These are phyloP conservation scores for Holotrichia oblita DNA, from an alignment of 1,140 invertebrate genomes.

Conservation along the genomic window DNA sequence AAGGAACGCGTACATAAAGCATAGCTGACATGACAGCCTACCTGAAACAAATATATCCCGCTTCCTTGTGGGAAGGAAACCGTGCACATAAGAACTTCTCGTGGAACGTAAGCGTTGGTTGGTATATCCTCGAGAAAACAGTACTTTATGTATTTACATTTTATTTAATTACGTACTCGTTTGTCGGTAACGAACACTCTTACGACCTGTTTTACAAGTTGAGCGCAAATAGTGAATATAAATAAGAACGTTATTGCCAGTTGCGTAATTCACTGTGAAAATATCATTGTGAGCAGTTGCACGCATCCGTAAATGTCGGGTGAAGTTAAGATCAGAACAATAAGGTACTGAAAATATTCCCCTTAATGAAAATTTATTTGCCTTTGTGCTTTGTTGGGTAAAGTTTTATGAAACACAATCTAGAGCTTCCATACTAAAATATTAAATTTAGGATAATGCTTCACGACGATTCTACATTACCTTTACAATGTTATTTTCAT, in stretches of 20 bases:
- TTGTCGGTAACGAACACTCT: not conserved
- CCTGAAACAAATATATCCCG: not conserved
- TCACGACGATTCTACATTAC: no score
- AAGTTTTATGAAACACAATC: not conserved
- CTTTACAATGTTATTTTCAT: no score
- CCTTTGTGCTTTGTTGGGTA: not conserved
- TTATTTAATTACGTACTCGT: not conserved
- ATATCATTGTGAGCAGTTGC: not conserved
- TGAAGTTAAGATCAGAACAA: not conserved
- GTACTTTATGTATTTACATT: no score
- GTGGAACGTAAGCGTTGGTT: not conserved
- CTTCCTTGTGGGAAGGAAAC: not conserved
- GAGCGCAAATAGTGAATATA: not conserved
- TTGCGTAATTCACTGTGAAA: not conserved
- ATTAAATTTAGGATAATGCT: no score
- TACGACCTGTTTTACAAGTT: not conserved
- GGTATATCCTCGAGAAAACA: not conserved
- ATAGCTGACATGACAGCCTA: not conserved
- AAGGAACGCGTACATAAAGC: not conserved
- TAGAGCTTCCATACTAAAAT: no score
- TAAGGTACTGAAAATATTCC: conserved; percentile 7
- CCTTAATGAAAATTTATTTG: conserved; percentile 8
- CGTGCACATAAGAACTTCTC: not conserved
- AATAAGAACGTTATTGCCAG: not conserved
- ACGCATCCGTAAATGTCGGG: not conserved